These are phyloP conservation scores for Antennarius maculatus DNA, from an alignment of 2,797 vertebrate species.

Conservation along the genomic window DNA sequence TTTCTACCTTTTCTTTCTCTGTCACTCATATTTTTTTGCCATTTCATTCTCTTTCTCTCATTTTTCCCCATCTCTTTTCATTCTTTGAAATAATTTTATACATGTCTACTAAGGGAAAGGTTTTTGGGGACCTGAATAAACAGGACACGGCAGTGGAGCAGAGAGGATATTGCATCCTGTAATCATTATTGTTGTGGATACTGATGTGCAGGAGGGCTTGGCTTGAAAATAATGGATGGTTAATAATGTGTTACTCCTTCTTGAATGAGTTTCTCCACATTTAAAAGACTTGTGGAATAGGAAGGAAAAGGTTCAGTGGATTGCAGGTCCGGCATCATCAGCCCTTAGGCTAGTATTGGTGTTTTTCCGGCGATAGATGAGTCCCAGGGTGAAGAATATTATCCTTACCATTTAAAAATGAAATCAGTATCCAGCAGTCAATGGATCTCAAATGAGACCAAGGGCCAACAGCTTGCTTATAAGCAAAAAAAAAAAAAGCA, in stretches of 20 bases:
- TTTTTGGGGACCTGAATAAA: constrained; percentile 68
- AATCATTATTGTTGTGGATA: constrained; percentile 77
- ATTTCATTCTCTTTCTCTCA: constrained; percentile 29
- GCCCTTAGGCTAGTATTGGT: constrained; percentile 23
- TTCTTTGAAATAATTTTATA: constrained; percentile 64
- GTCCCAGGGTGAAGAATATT: constrained; percentile 34
- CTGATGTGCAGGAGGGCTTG: constrained; percentile 52
- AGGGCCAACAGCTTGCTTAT: constrained; percentile 44
- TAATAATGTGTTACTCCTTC: constrained; percentile 60
- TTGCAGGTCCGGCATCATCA: constrained; percentile 27
- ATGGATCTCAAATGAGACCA: constrained; percentile 54
- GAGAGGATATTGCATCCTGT: constrained; percentile 77
- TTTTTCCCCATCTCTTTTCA: constrained; percentile 40
- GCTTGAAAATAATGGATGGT: constrained; percentile 49
- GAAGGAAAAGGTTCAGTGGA: constrained; percentile 20
- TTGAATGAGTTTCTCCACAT: constrained; percentile 60
- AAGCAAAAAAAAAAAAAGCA: constrained; percentile 45
- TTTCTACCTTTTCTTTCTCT: constrained; percentile 25
- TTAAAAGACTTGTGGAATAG: constrained; percentile 35
- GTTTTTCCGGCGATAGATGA: constrained; percentile 36
- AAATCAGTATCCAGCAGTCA: constrained; percentile 35
- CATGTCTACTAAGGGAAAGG: constrained; percentile 70
- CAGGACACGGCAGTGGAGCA: constrained; percentile 57
- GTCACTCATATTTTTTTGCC: constrained; percentile 14
- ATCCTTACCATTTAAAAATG: constrained; percentile 23